A percentile compares a stretch with the other conserved stretches of the same genome.
Evolutionary conservation across 2,888 invertebrate genomes (phyloP).

Genomic region (Ophioninae sp.): DNA sequence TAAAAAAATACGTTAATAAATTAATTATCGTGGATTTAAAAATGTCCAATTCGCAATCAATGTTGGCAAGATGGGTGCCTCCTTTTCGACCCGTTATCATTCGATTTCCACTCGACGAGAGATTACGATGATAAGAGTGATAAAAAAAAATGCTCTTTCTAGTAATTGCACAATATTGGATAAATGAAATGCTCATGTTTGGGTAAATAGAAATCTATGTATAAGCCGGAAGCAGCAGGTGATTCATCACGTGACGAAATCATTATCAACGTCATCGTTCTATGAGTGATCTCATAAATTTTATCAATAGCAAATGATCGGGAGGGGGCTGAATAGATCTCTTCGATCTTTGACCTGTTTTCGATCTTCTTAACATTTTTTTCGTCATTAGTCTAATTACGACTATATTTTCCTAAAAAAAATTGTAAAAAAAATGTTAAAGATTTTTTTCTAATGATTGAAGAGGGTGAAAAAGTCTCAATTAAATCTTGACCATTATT

Average conservation of each 20-base stretch:
- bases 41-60: background rate
- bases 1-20: too few relatives aligned
- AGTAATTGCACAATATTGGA: background rate
- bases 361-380: too few relatives aligned
- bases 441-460: too few relatives aligned
- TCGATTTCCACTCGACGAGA: background rate
- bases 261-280: slow-evolving; percentile 7
- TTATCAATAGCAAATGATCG: background rate
- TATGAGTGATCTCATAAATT: background rate
- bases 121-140: background rate
- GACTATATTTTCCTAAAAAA: too few relatives aligned
- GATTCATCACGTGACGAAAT: background rate
- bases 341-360: too few relatives aligned
- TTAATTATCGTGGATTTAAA: background rate
- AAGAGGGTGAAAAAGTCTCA: too few relatives aligned
- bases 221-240: background rate
- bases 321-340: too few relatives aligned
- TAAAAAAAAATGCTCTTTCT: background rate
- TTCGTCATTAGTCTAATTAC: too few relatives aligned
- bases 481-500: too few relatives aligned
- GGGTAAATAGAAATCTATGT: background rate
- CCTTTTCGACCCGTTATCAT: background rate
- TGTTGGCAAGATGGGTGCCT: background rate
- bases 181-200: background rate
- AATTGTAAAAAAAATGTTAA: too few relatives aligned